phyloP scores from a whole-genome alignment of 2,888 invertebrate genomes.

The Acleris emargana region DNA sequence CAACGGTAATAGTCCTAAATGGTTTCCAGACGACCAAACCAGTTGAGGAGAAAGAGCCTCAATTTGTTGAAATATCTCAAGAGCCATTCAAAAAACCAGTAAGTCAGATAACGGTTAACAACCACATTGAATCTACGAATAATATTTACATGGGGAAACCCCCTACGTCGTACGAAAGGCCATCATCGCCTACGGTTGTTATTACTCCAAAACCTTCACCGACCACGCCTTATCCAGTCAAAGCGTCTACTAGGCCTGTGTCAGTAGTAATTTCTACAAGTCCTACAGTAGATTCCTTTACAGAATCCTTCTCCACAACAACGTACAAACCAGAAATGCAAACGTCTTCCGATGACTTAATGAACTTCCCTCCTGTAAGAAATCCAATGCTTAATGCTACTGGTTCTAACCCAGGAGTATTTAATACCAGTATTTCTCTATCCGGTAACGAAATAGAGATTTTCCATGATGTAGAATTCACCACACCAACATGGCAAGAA shows the following conservation, averaged over 20 bases:
- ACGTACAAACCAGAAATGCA: constrained; percentile 82
- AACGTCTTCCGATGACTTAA: constrained; percentile 87
- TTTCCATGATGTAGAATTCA: constrained; percentile 85
- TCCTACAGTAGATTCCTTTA: constrained; percentile 60
- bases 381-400: constrained; percentile 92
- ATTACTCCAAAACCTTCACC: constrained; percentile 88
- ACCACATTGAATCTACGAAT: constrained; percentile 84
- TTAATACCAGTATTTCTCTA: constrained; percentile 78
- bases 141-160: constrained; percentile 76
- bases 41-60: constrained; percentile 59
- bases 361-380: constrained; percentile 93
- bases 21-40: constrained; percentile 65
- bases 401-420: constrained; percentile 75
- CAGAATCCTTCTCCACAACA: constrained; percentile 62
- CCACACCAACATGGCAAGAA: constrained; percentile 90
- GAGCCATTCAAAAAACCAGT: constrained; percentile 80
- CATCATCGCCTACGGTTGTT: constrained; percentile 85
- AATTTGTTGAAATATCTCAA: constrained; percentile 78
- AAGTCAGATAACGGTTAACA: constrained; percentile 84
- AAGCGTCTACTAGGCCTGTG: constrained; percentile 52
- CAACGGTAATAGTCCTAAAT: constrained; percentile 74
- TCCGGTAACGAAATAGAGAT: constrained; percentile 80
- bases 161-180: constrained; percentile 70
- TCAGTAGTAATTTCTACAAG: constrained; percentile 51
- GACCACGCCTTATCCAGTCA: constrained; percentile 66